Conservation (phyloP, 2,888 invertebrate species). For the Polylopha cassiicola region DNA sequence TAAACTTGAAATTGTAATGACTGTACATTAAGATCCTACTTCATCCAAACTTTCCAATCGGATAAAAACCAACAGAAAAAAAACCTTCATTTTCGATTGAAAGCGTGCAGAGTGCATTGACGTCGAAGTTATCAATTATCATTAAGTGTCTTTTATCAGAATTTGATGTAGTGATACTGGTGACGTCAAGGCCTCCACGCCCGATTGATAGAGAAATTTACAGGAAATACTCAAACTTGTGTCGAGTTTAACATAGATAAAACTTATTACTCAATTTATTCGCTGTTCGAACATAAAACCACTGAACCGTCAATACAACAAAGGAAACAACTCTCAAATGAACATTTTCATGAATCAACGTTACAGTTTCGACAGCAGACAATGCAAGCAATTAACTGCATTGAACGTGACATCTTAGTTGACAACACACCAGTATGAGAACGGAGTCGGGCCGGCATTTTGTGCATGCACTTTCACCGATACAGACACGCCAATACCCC, state of each 20-base stretch:
- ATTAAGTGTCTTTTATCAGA: slow-evolving; percentile 38
- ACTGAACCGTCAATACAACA: too few species aligned
- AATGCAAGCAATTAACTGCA: slow-evolving; percentile 19
- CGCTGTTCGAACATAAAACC: too few species aligned
- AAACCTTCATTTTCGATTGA: slow-evolving; percentile 23
- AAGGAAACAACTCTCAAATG: too few species aligned
- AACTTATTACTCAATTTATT: too few species aligned
- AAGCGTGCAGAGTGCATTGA: slow-evolving; percentile 32
- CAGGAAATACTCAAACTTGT: slow-evolving; percentile 12
- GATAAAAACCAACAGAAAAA: slow-evolving; percentile 11
- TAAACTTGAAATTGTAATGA: too few species aligned
- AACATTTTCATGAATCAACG: slow-evolving; percentile 12
- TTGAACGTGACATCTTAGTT: slow-evolving; percentile 24
- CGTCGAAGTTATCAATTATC: slow-evolving; percentile 32
- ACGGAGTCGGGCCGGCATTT: slow-evolving; percentile 47
- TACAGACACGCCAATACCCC: slow-evolving; percentile 59
- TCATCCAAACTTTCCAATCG: slow-evolving; percentile 17
- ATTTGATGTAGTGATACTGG: slow-evolving; percentile 29
- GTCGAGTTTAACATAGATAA: not conserved
- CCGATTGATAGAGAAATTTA: slow-evolving; percentile 20
- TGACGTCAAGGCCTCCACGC: slow-evolving; percentile 32
- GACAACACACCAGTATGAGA: slow-evolving; percentile 31
- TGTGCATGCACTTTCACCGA: slow-evolving; percentile 68
- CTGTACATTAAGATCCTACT: too few species aligned
- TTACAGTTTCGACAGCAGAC: slow-evolving; percentile 11